A percentile compares a stretch with the other conserved stretches of the same genome.
Evolutionary conservation across 2,113 vertebrate genomes (phyloP).

Genomic region (Cisticola juncidis): DNA sequence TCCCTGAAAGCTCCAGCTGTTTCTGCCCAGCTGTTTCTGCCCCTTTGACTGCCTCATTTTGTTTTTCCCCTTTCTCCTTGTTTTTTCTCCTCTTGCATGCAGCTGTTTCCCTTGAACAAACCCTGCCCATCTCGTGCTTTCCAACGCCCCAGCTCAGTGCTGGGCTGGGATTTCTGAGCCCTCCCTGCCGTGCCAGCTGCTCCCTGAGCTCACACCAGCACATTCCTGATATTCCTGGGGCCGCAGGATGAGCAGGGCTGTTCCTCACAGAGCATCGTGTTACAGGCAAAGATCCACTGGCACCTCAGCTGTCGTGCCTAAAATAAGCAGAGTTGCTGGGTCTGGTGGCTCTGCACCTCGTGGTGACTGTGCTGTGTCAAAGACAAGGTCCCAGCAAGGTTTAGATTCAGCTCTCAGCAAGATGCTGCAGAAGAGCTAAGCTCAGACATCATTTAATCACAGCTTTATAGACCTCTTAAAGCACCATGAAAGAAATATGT

Average conservation of each 20-base stretch:
- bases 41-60: background rate
- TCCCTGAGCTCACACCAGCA: background rate
- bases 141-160: background rate
- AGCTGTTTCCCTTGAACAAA: background rate
- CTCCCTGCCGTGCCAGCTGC: background rate
- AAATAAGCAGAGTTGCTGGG: slow-evolving; percentile 44
- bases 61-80: background rate
- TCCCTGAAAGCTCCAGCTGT: too few species aligned
- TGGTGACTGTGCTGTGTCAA: background rate
- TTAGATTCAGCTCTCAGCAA: slow-evolving; percentile 37
- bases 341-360: background rate
- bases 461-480: slow-evolving; percentile 44
- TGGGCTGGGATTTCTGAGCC: background rate
- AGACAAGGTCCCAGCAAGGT: slow-evolving; percentile 7
- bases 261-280: background rate
- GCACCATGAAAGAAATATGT: slow-evolving; percentile 17
- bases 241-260: background rate
- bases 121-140: background rate
- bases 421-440: slow-evolving; percentile 27
- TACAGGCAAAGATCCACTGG: background rate
- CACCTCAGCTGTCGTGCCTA: slow-evolving; percentile 46
- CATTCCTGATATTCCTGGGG: background rate
- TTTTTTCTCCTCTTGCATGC: background rate
- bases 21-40: background rate
- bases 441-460: slow-evolving; percentile 42